Percentiles rank a stretch among this genome's conserved stretches.
Conservation (phyloP, 2,888 invertebrate species). For the Heliconius aoede region DNA sequence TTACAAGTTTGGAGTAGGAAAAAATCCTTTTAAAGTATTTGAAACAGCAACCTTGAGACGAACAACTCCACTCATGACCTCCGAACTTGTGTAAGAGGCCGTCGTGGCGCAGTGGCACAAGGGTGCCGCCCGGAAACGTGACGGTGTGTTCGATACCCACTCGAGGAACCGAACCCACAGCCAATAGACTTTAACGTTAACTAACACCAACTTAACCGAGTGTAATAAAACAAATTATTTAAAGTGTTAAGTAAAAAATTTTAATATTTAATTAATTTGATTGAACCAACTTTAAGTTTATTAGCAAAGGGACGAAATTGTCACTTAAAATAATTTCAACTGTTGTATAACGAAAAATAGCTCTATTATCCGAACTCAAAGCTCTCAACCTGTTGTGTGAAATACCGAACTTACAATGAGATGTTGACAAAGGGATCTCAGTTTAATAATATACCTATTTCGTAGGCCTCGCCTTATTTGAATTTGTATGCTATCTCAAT, state of each 20-base stretch:
- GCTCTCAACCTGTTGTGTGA: slow-evolving; percentile 50
- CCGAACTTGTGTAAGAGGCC: slow-evolving; percentile 32
- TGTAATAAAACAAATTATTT: neutral
- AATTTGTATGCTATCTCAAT: slow-evolving; percentile 42
- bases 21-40: slow-evolving; percentile 22
- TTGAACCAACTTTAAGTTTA: too few species aligned
- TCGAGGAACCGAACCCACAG: too few species aligned
- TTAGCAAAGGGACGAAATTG: neutral
- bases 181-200: too few species aligned
- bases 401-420: slow-evolving; percentile 56
- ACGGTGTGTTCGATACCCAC: too few species aligned
- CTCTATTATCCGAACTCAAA: neutral
- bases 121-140: too few species aligned
- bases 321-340: neutral
- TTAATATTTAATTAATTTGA: too few species aligned
- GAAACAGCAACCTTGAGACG: slow-evolving; percentile 15
- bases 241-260: too few species aligned
- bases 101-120: too few species aligned
- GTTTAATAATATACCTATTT: slow-evolving; percentile 43
- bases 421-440: slow-evolving; percentile 49
- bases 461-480: slow-evolving; percentile 42
- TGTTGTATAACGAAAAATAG: neutral
- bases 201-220: neutral
- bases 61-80: slow-evolving; percentile 1
- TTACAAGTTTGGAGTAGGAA: slow-evolving; percentile 21